phyloP scores from a whole-genome alignment of 64 coral and sea anemone species.

The Montipora efflorescens region DNA sequence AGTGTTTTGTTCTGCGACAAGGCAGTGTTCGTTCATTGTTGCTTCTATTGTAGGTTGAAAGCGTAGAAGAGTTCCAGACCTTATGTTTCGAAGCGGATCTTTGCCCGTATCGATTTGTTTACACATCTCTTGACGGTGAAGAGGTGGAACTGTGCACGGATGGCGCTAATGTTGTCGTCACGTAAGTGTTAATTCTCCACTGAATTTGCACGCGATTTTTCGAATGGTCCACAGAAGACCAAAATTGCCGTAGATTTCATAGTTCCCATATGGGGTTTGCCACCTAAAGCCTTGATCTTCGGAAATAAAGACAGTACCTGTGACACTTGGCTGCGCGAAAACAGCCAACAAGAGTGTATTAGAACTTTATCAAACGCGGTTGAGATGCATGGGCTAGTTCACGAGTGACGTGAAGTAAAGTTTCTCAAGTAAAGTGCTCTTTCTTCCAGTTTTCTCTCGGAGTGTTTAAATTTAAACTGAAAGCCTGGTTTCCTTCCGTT shows the following conservation, averaged over 20 bases:
- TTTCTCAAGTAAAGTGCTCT: too few species aligned
- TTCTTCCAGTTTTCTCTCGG: too few species aligned
- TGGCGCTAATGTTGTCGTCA: constrained; percentile 76
- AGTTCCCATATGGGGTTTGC: too few species aligned
- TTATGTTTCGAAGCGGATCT: constrained; percentile 96
- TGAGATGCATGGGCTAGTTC: too few species aligned
- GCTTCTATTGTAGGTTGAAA: constrained; percentile 66
- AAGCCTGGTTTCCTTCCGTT: background rate
- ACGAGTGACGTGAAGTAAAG: too few species aligned
- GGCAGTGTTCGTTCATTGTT: background rate
- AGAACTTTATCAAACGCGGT: too few species aligned
- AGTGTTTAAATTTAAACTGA: background rate
- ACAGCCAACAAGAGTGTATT: too few species aligned
- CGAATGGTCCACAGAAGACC: too few species aligned
- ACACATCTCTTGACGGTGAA: constrained; percentile 91
- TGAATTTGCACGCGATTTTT: background rate
- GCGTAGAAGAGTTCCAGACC: constrained; percentile 89
- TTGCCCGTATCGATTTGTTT: constrained; percentile 91
- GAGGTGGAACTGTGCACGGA: constrained; percentile 82
- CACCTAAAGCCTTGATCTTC: too few species aligned
- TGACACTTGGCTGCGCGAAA: too few species aligned
- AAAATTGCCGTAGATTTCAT: too few species aligned
- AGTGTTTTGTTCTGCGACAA: background rate
- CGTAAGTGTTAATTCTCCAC: constrained; percentile 61
- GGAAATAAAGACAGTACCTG: too few species aligned